These are phyloP conservation scores for Amphiprion percula DNA, from an alignment of 2,113 vertebrate species.

Conservation along the genomic window DNA sequence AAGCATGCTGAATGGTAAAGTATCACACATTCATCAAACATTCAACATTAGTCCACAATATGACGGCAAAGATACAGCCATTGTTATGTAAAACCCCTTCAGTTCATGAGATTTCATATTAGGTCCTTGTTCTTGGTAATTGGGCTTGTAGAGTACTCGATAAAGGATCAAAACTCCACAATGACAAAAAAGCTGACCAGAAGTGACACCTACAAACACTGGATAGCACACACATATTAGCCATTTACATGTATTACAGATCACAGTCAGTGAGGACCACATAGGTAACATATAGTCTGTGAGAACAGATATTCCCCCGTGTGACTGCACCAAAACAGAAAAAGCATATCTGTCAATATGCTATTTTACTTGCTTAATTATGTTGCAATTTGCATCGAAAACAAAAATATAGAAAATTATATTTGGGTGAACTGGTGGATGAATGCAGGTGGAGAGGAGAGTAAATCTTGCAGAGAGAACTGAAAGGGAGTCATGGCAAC, in stretches of 20 bases:
- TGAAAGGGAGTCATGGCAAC: no score
- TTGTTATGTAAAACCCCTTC: slow-evolving; percentile 31
- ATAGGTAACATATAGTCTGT: no score
- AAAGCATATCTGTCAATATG: no score
- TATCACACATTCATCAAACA: slow-evolving; percentile 37
- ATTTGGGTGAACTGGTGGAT: no score
- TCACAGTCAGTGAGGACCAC: neutral
- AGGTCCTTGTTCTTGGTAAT: slow-evolving; percentile 18
- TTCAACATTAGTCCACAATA: slow-evolving; percentile 3
- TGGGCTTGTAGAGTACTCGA: neutral
- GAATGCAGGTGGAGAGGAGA: no score
- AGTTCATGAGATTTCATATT: slow-evolving; percentile 2
- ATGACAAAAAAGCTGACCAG: neutral
- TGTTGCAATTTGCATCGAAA: no score
- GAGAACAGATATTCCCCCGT: no score
- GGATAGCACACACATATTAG: neutral
- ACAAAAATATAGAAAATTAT: no score
- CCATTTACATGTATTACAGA: neutral
- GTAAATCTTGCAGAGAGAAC: no score
- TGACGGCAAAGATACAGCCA: slow-evolving; percentile 7
- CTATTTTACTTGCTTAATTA: no score
- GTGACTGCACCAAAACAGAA: no score
- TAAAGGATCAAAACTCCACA: slow-evolving; percentile 17
- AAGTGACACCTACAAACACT: neutral
- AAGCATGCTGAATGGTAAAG: slow-evolving; percentile 21